These are phyloP conservation scores for Ciconia stormi DNA, from an alignment of 2,113 vertebrate species.

Conservation along the genomic window DNA sequence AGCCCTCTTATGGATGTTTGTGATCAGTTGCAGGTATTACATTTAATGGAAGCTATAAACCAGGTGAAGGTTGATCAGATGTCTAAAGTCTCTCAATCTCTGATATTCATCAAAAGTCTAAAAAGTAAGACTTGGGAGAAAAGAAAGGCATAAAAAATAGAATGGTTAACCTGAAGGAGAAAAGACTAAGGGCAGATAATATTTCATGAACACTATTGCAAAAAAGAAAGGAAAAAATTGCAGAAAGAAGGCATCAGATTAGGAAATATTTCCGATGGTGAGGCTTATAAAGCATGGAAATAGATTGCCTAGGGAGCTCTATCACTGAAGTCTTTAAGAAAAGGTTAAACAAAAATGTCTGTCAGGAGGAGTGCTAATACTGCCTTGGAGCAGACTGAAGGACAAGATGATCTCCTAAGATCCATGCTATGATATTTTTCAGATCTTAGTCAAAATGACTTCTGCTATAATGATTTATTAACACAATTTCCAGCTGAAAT, in stretches of 20 bases:
- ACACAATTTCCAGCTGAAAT: neutral
- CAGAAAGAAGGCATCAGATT: neutral
- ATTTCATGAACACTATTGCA: neutral
- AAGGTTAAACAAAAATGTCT: slow-evolving; percentile 11
- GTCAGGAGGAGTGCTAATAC: neutral
- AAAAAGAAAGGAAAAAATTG: neutral
- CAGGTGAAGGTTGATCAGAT: neutral
- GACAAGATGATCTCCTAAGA: neutral
- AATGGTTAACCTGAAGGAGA: neutral
- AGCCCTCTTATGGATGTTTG: neutral
- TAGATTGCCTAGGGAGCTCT: neutral
- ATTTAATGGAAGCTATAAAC: neutral
- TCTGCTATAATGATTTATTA: neutral
- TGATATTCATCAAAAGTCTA: neutral
- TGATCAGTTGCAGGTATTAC: neutral
- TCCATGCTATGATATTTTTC: neutral
- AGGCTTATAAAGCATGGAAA: neutral
- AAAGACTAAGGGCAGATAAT: neutral
- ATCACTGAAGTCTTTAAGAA: neutral
- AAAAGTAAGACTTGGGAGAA: neutral
- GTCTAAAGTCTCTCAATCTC: neutral
- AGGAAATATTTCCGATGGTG: neutral
- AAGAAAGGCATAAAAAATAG: neutral
- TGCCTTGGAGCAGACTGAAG: neutral
- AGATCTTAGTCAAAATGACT: neutral